Conservation (phyloP, 2,888 invertebrate genomes). For the Athalia rosae region DNA sequence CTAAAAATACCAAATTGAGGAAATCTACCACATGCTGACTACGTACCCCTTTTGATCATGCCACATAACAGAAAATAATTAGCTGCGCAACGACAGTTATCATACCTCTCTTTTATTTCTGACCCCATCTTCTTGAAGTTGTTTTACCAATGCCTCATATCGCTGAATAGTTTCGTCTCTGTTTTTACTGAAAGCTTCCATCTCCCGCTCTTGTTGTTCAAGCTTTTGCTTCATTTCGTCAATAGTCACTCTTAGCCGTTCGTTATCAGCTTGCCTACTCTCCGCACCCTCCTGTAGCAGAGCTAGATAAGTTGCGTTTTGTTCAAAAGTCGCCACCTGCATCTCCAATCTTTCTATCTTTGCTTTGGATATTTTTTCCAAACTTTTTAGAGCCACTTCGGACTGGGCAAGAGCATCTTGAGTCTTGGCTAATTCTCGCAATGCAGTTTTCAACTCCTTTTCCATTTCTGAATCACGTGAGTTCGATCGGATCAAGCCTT, state of each 20-base stretch:
- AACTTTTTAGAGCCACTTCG: slow-evolving; percentile 48
- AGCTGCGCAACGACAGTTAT: too few species aligned
- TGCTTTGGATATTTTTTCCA: slow-evolving; percentile 40
- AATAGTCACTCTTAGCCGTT: slow-evolving; percentile 54
- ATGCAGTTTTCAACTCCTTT: slow-evolving; percentile 56
- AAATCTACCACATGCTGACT: too few species aligned
- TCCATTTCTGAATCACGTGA: slow-evolving; percentile 55
- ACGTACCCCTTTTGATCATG: too few species aligned
- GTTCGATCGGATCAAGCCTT: slow-evolving; percentile 55
- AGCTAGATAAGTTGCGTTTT: slow-evolving; percentile 47
- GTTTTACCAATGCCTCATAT: slow-evolving; percentile 62
- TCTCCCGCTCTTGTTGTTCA: slow-evolving; percentile 59
- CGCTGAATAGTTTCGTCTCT: slow-evolving; percentile 60
- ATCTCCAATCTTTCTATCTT: slow-evolving; percentile 52
- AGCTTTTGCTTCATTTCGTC: slow-evolving; percentile 56
- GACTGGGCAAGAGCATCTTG: slow-evolving; percentile 51
- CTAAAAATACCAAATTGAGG: slow-evolving; percentile 19
- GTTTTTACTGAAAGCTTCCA: slow-evolving; percentile 62
- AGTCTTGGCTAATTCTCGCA: slow-evolving; percentile 55
- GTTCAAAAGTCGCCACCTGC: slow-evolving; percentile 48
- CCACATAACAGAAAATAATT: too few species aligned
- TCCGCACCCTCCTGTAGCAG: slow-evolving; percentile 52
- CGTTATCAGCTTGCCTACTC: slow-evolving; percentile 56
- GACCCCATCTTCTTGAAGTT: slow-evolving; percentile 60
- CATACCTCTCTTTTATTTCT: slow-evolving; percentile 58